These are phyloP conservation scores for Ischnura elegans DNA, from an alignment of 2,888 invertebrate genomes.

Conservation along the genomic window DNA sequence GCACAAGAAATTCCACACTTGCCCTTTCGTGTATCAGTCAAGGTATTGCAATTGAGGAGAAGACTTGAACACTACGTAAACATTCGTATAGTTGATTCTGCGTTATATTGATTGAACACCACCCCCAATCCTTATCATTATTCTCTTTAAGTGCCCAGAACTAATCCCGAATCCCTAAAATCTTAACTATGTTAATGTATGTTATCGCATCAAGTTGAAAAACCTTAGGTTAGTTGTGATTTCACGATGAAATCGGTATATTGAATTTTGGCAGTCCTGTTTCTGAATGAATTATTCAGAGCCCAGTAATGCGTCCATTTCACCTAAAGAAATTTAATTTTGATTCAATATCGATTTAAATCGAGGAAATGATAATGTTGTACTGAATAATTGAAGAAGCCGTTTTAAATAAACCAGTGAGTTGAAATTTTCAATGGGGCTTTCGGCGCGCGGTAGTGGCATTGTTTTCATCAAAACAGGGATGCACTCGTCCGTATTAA, in stretches of 20 bases:
- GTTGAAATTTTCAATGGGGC: neutral
- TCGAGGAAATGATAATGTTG: neutral
- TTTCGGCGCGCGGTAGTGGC: neutral
- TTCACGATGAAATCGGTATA: neutral
- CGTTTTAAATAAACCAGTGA: neutral
- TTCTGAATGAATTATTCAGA: neutral
- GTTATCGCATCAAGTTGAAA: too few relatives aligned
- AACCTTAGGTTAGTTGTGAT: neutral
- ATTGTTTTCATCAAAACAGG: neutral
- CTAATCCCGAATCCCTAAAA: too few relatives aligned
- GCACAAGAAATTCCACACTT: too few relatives aligned
- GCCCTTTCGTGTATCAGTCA: too few relatives aligned
- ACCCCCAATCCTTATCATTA: too few relatives aligned
- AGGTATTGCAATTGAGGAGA: too few relatives aligned
- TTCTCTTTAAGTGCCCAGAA: too few relatives aligned
- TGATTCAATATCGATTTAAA: neutral
- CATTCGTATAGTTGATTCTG: too few relatives aligned
- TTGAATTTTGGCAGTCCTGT: neutral
- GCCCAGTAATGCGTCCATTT: neutral
- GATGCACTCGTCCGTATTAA: neutral
- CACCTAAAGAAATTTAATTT: neutral
- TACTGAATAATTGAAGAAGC: neutral
- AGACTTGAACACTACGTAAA: too few relatives aligned
- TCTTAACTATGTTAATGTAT: too few relatives aligned
- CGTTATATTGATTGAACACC: too few relatives aligned